Evolutionary conservation across 53 echinoderm and acorn worm genomes (phyloP), one percentile per base, ranked within the genome.

Genomic region (Astropecten irregularis): DNA sequence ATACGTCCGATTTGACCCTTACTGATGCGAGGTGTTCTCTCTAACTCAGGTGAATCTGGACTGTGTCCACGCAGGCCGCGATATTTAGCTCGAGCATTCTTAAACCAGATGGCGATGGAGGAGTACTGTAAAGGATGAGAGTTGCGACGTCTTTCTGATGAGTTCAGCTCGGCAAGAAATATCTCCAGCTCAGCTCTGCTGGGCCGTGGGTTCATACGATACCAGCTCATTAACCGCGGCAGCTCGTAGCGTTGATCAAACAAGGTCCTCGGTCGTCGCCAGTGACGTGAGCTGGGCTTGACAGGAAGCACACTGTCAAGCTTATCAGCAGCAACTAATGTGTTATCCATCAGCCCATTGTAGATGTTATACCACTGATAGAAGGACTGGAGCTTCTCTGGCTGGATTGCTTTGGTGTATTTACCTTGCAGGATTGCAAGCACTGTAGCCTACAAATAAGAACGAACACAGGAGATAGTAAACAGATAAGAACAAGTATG

Each of bases 341-440:
- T 94, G 73, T 94, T 89, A 67, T 99, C 94, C 29, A 90, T 90
- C 62, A 99, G 74, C 3, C 95, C 92, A 20, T 88, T 88, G 90
- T 95, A 99, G 69, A 95, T 90, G 68, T 99, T 94, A 57, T 88
- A 99, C 99, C 99, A 99, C 35, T 92, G 88, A 74, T 99, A 99
- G 68, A 99, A 99, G 18, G 99, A 88, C 50, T 95, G 95, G 21
- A 94, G 77, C 82, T 92, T 94, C 35, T 92, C 92, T 8, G 69
- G 85, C 37, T 88, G 90, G n/a, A 99, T 88, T 2, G 69, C 79
- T 55, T 92, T 99, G 66, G 59, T 81, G 81, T 92, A 99, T 47
- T 90, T 90, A 30, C 99, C 94, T 40, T 92, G 92, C 14, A 99
- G 67, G 55, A 99, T 92, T 23, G 92, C 92, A 14, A 90, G 69